A percentile compares a stretch with the other conserved stretches of the same genome.
These are phyloP conservation scores for Burhinus oedicnemus DNA, from an alignment of 2,113 vertebrate species.

Conservation along the genomic window DNA sequence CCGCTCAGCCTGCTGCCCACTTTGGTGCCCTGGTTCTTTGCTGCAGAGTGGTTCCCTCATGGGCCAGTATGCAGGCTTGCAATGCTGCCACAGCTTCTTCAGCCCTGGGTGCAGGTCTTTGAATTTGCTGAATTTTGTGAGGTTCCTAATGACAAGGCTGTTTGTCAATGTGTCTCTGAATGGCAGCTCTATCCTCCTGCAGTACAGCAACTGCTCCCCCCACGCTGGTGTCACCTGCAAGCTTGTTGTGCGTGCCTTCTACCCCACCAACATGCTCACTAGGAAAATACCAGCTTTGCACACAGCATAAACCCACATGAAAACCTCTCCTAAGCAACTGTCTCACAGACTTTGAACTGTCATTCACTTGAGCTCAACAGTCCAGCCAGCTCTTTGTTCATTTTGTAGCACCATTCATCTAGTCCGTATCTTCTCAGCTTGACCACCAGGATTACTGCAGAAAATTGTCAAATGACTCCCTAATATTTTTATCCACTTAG, in stretches of 20 bases:
- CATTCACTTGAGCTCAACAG: fast-evolving
- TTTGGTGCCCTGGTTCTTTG: neutral
- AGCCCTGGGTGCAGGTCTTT: neutral
- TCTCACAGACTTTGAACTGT: neutral
- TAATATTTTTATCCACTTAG: neutral
- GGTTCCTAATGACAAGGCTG: neutral
- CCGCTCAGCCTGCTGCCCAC: fast-evolving
- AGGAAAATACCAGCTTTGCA: neutral
- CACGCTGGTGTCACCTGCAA: neutral
- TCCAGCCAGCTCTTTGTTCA: neutral
- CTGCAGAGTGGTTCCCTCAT: fast-evolving
- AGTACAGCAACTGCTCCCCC: neutral
- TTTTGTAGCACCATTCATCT: neutral
- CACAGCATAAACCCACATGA: fast-evolving
- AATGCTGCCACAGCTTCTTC: neutral
- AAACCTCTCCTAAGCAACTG: neutral
- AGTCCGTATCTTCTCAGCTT: neutral
- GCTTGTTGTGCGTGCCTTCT: no score
- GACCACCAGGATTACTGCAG: neutral
- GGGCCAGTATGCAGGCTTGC: fast-evolving
- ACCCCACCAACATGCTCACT: fast-evolving
- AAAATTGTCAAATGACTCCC: neutral
- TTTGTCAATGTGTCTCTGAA: neutral
- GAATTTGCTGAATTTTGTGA: neutral
- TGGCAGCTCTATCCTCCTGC: neutral